A percentile compares a stretch with the other conserved stretches of the same genome.
Conservation (phyloP, 2,797 vertebrate species). For the Hypotaenidia philippensis region DNA sequence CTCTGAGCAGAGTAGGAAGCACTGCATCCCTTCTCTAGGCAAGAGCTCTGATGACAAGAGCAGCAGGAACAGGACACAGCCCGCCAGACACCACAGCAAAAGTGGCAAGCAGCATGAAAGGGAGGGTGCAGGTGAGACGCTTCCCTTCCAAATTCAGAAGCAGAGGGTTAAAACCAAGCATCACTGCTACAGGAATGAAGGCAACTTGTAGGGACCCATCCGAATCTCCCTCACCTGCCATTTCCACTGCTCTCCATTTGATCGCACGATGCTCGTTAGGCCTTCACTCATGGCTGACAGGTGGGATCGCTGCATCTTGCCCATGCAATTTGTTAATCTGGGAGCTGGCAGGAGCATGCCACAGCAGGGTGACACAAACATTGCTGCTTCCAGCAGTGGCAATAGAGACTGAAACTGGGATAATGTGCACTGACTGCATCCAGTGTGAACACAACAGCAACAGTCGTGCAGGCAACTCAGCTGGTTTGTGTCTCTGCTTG, state of each 20-base stretch:
- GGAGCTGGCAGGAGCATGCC: neutral
- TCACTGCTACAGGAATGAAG: neutral
- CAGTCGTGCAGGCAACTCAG: neutral
- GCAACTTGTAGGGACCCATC: neutral
- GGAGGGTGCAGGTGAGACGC: neutral
- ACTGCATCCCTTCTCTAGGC: neutral
- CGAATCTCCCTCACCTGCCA: neutral
- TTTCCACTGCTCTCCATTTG: neutral
- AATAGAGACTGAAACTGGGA: neutral
- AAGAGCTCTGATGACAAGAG: neutral
- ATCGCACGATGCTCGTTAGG: fast-evolving
- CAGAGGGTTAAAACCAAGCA: neutral
- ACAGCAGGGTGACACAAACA: neutral
- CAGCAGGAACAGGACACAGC: neutral
- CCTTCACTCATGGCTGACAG: neutral
- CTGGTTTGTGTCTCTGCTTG: neutral
- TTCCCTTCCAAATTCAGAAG: neutral
- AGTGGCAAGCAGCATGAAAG: fast-evolving
- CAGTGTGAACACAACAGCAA: neutral
- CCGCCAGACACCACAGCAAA: neutral
- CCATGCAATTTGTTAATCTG: neutral
- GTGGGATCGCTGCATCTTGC: neutral
- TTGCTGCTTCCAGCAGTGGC: neutral
- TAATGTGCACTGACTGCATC: neutral
- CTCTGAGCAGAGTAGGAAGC: neutral